Evolutionary conservation across 2,113 vertebrate genomes (phyloP).

Genomic region (Todiramphus saurophagus): DNA sequence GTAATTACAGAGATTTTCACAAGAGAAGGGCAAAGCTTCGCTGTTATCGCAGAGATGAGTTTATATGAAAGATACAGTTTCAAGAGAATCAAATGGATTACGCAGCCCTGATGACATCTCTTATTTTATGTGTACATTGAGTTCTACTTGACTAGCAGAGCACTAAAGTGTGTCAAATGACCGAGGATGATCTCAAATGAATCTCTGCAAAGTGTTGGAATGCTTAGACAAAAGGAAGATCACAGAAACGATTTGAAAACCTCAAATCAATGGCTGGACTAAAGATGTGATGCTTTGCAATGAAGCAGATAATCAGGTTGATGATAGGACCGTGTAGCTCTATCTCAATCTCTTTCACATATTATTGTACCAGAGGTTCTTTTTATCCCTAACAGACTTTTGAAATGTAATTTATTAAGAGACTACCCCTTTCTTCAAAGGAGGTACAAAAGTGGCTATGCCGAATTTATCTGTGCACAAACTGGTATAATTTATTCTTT

Average conservation of each 20-base stretch:
- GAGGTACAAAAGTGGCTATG: not conserved
- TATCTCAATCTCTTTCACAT: not conserved
- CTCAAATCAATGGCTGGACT: slow-evolving; percentile 34
- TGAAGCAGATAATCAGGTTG: slow-evolving; percentile 51
- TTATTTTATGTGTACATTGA: slow-evolving; percentile 25
- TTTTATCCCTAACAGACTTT: slow-evolving; percentile 1
- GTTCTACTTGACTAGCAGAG: slow-evolving; percentile 30
- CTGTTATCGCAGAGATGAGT: slow-evolving; percentile 17
- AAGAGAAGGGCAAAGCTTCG: not conserved
- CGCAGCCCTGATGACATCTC: slow-evolving; percentile 41
- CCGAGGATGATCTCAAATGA: slow-evolving; percentile 39
- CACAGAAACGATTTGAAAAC: slow-evolving; percentile 47
- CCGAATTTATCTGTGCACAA: not conserved
- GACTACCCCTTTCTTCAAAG: not conserved
- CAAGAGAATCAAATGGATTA: slow-evolving; percentile 36
- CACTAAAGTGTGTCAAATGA: slow-evolving; percentile 50
- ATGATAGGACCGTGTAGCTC: not conserved
- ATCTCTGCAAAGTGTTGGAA: slow-evolving; percentile 10
- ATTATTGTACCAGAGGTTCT: not conserved
- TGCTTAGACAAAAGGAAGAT: slow-evolving; percentile 20
- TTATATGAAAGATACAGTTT: not conserved
- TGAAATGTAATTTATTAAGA: not conserved
- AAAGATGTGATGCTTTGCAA: slow-evolving; percentile 42
- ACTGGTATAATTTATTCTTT: not conserved
- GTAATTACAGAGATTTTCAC: slow-evolving; percentile 53